Base-by-base conservation (phyloP, 1,140 invertebrate species). In the Dermatophagoides farinae region DNA sequence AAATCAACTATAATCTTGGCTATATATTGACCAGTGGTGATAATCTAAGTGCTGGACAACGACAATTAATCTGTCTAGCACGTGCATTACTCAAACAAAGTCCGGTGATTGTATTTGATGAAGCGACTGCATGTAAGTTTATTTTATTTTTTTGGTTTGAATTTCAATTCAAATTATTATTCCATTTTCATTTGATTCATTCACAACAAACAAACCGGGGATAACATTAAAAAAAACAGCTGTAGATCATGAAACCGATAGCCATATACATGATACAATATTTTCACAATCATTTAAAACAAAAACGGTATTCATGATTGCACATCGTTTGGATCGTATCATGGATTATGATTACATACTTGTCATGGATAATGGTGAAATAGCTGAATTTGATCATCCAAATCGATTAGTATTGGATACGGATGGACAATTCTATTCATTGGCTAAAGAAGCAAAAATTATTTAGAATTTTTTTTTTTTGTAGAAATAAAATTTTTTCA, bases 361-460 rank as follows among this genome's bases (percentile, higher is more conserved):
- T 57, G 84, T 91, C 4, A 73, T 92, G 67, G 80, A 84, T 46
- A 77, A 78, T 52, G 88, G 88, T 0, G 72, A 73, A 41, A 76
- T 88, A 18, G 78, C 80, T 18, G 87, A 91, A 71, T 82, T 86
- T 64, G 85, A 82, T 43, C 69, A 78, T 50, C 85, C 86, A 0
- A 64, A 70, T 43, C 73, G 77, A 57, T 72, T 90, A 22, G 71
- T 83, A 20, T 68, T 76, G 43, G 75, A 78, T 58, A 64, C 64
- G 14, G 58, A 16, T 12, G 11, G 12, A 20, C 11, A 39, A 12
- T 57, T 57, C n/a, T 57, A 57, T 40, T 40, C 54, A 46, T 38
- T 57, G 22, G 54, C 54, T 5, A 57, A 57, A 44, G 54, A 57
- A 22, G 54, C 58, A 18, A 60, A 60, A 61, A 46, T 62, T n/a